Base-by-base conservation (phyloP, 2,888 invertebrate genomes). In the Buathra laborator region DNA sequence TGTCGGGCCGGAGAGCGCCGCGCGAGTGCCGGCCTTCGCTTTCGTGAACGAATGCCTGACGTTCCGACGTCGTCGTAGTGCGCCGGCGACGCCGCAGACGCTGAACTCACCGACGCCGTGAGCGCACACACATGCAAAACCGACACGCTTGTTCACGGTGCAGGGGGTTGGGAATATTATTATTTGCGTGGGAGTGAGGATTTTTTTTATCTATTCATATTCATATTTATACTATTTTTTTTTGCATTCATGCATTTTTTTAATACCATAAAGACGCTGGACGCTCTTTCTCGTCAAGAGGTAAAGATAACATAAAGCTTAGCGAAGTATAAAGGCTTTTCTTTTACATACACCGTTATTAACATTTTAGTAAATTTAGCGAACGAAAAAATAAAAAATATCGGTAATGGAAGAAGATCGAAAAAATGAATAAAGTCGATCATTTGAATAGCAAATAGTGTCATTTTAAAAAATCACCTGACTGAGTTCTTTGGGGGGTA, bases 1-100 rank as follows among this genome's bases (percentile, higher is more conserved):
- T 89, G 88, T 89, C 92, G 90, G 90, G 91, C 89, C 91, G 91
- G 91, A 89, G 91, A 92, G 90, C 92, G 90, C 92, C 92, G 91
- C 93, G 91, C 92, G 93, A 93, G 92, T 93, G 93, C 90, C 90
- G 82, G 75, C 72, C 74, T 82, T 81, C 48, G 48, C 66, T 75
- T 62, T 56, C 74, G 75, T 56, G 74, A 64, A 37, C 68, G 24
- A 51, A 76, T 70, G 74, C 32, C 51, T 44, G 77, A 64, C 75
- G 78, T 84, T 72, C 75, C 16, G 75, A 72, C 77, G 71, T 66
- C 71, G 75, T 81, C 77, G 76, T 71, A 76, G 67, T 74, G 86
- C 85, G 87, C 84, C 84, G 78, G 64, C 81, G 80, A 84, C 84
- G 87, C 86, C 86, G 81, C 87, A 81, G 68, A 70, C 85, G 82